Conservation (phyloP, 2,888 invertebrate species). For the Caradrina clavipalpis region DNA sequence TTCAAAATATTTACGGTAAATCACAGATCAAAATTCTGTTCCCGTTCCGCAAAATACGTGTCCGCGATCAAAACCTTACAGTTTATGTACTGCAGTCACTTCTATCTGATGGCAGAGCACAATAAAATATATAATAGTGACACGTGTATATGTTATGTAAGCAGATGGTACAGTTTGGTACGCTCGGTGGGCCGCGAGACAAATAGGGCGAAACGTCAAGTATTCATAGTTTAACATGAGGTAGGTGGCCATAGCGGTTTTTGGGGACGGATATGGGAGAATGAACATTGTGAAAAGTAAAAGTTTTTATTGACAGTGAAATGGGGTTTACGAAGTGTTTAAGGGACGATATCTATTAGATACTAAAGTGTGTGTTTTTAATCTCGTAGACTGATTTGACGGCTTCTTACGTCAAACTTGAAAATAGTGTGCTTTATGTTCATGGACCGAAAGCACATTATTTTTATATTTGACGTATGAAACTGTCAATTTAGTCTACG, state of each 20-base stretch:
- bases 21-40: background rate
- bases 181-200: conserved; percentile 61
- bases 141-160: conserved; percentile 58
- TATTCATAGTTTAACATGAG: conserved; percentile 53
- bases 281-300: conserved; percentile 22
- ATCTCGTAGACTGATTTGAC: no score
- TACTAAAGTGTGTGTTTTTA: no score
- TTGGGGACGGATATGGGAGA: conserved; percentile 26
- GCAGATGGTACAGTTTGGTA: conserved; percentile 67
- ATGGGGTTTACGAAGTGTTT: background rate
- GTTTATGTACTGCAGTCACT: conserved; percentile 26
- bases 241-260: conserved; percentile 20
- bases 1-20: background rate
- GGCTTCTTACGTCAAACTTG: no score
- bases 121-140: conserved; percentile 51
- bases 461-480: no score
- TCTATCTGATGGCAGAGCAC: conserved; percentile 46
- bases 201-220: conserved; percentile 68
- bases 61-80: conserved; percentile 1
- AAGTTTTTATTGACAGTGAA: conserved; percentile 10
- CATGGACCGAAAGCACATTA: no score
- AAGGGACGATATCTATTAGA: no score
- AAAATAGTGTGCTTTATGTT: no score
- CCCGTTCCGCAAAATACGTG: background rate
- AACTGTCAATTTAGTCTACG: no score